Conservation (phyloP, 2,888 invertebrate species). For the Eupithecia subumbrata region DNA sequence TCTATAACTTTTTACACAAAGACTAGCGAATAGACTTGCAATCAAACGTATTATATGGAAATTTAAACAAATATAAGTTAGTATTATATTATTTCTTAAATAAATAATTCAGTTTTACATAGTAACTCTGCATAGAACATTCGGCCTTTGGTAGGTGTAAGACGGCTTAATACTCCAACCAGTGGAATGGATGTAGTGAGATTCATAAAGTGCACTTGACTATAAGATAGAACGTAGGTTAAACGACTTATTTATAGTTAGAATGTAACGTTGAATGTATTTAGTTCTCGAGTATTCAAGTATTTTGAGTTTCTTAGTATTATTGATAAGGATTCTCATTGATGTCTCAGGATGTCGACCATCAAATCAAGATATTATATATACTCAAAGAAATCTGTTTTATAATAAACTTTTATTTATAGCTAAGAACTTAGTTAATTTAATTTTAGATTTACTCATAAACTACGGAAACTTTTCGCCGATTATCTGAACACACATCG, state of each 20-base stretch:
- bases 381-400: slow-evolving; percentile 17
- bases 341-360: not conserved
- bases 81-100: not conserved
- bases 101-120: not conserved
- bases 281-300: slow-evolving; percentile 48
- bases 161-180: slow-evolving; percentile 57
- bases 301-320: slow-evolving; percentile 39
- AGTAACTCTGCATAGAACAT: slow-evolving; percentile 45
- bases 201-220: slow-evolving; percentile 80
- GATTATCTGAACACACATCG: not conserved
- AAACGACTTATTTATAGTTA: slow-evolving; percentile 54
- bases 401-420: not conserved
- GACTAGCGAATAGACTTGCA: not conserved
- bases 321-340: slow-evolving; percentile 19
- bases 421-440: not conserved
- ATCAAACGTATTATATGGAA: not conserved
- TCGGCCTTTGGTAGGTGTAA: slow-evolving; percentile 43
- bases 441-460: not conserved
- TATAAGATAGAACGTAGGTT: slow-evolving; percentile 62
- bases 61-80: not conserved
- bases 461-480: not conserved
- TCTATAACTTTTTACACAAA: not conserved
- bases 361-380: not conserved
- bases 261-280: slow-evolving; percentile 60
- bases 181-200: slow-evolving; percentile 72